Percentiles rank a stretch among this genome's conserved stretches.
These are phyloP conservation scores for Lasioglossum morio DNA, from an alignment of 2,888 invertebrate species.

Conservation along the genomic window DNA sequence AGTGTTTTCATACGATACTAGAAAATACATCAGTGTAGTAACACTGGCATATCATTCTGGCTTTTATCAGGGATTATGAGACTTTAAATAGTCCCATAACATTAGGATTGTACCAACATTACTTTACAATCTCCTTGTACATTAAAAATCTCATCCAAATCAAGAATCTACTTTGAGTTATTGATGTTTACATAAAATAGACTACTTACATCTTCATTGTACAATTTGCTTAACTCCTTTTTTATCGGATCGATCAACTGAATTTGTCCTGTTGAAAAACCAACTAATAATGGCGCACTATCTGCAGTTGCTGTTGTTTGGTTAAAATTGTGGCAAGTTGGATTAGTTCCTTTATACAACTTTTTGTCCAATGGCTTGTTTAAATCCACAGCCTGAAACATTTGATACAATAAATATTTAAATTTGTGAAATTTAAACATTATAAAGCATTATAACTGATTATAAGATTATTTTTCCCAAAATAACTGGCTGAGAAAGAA, in stretches of 20 bases:
- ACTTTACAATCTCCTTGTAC: conserved; percentile 44
- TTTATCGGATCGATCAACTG: conserved; percentile 98
- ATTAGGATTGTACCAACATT: conserved; percentile 44
- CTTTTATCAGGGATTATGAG: conserved; percentile 10
- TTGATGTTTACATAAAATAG: conserved; percentile 19
- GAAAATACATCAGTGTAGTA: conserved; percentile 38
- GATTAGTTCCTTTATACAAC: conserved; percentile 99
- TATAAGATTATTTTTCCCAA: not conserved
- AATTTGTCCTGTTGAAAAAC: conserved; percentile 99
- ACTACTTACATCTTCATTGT: conserved; percentile 96
- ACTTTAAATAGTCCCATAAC: conserved; percentile 18
- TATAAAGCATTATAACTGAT: not conserved
- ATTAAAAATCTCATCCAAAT: not conserved
- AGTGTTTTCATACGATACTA: conserved; percentile 47
- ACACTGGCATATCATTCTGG: conserved; percentile 23
- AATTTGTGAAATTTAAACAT: not conserved
- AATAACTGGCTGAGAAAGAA: not conserved
- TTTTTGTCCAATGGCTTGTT: conserved; percentile 99
- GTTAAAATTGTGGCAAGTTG: conserved; percentile 99
- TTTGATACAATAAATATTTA: conserved; percentile 24
- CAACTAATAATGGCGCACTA: conserved; percentile 95
- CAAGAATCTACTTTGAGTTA: not conserved
- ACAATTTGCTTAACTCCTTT: conserved; percentile 97
- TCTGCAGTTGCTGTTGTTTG: conserved; percentile 92
- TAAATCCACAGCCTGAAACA: conserved; percentile 94